Conservation (phyloP, 2,888 invertebrate genomes). For the Theretra japonica region DNA sequence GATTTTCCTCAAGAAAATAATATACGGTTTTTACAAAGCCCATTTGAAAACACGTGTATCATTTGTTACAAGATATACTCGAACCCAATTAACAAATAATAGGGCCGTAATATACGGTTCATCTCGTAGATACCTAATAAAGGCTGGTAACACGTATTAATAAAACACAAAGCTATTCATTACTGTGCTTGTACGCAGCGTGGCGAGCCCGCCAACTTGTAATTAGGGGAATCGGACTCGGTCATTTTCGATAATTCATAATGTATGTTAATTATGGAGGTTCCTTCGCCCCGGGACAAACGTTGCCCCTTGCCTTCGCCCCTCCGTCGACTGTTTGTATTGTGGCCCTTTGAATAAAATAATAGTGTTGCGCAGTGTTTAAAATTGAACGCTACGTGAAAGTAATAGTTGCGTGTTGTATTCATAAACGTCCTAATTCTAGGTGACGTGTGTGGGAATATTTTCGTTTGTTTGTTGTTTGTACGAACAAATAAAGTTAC, state of each 20-base stretch:
- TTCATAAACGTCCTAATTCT: slow-evolving; percentile 12
- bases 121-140: slow-evolving; percentile 71
- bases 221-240: slow-evolving; percentile 77
- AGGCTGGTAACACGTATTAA: slow-evolving; percentile 71
- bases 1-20: neutral
- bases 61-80: slow-evolving; percentile 15
- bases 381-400: slow-evolving; percentile 4
- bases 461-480: neutral
- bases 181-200: slow-evolving; percentile 44
- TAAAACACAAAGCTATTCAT: slow-evolving; percentile 77
- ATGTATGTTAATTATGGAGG: slow-evolving; percentile 83
- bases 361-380: slow-evolving; percentile 36
- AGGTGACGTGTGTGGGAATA: slow-evolving; percentile 16
- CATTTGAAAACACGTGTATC: slow-evolving; percentile 18
- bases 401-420: slow-evolving; percentile 16
- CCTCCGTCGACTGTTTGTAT: slow-evolving; percentile 28
- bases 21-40: neutral
- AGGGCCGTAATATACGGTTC: slow-evolving; percentile 68
- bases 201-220: slow-evolving; percentile 53
- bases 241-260: slow-evolving; percentile 83
- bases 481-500: slow-evolving; percentile 6
- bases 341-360: slow-evolving; percentile 43
- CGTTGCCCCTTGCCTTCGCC: slow-evolving; percentile 34
- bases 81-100: slow-evolving; percentile 72
- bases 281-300: slow-evolving; percentile 67